Conservation (phyloP, 2,888 invertebrate genomes). For the Ochropleura leucogaster region DNA sequence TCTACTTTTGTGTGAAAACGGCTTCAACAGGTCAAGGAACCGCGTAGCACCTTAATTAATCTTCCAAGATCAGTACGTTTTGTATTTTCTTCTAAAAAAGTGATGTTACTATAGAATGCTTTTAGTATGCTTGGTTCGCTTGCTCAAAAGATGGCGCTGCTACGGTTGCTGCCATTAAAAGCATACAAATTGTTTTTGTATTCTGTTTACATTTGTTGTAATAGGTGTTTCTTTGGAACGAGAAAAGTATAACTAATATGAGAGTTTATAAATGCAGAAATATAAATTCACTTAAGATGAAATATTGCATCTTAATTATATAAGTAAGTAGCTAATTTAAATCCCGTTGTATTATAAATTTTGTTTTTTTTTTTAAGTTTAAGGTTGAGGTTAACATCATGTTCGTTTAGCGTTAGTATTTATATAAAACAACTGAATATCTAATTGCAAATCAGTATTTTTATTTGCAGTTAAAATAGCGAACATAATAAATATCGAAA, state of each 20-base stretch:
- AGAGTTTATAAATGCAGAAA: too few species aligned
- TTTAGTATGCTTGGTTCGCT: background rate
- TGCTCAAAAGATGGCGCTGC: slow-evolving; percentile 53
- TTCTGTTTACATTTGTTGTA: background rate
- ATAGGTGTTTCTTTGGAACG: background rate
- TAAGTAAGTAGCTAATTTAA: background rate
- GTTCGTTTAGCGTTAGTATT: background rate
- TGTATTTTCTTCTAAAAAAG: slow-evolving; percentile 8
- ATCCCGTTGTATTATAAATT: background rate
- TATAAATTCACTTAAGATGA: too few species aligned
- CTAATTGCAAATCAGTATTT: background rate
- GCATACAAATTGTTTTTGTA: slow-evolving; percentile 17
- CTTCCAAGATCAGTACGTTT: background rate
- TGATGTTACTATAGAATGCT: background rate
- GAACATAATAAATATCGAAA: too few species aligned
- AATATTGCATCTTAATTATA: background rate
- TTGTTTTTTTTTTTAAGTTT: background rate
- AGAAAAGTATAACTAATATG: slow-evolving; percentile 1
- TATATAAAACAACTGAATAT: slow-evolving; percentile 6
- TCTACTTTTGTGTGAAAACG: background rate
- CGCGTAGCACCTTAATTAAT: background rate
- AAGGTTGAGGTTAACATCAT: too few species aligned
- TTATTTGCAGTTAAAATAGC: background rate
- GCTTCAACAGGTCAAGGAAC: background rate
- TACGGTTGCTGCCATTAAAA: slow-evolving; percentile 4